Base-by-base conservation (phyloP, 2,797 vertebrate genomes). In the Brachymystax lenok region DNA sequence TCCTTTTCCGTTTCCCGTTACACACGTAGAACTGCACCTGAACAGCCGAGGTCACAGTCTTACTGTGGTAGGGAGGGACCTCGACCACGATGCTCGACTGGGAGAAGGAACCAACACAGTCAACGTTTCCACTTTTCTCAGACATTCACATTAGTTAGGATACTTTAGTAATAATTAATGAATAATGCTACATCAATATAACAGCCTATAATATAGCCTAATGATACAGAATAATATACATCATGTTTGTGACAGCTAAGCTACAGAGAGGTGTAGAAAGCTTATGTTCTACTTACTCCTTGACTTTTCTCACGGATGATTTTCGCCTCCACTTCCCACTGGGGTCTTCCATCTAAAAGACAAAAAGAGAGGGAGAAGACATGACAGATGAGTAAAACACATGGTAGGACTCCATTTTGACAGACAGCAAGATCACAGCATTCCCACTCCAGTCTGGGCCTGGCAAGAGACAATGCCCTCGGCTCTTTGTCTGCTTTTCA, bases 21-120 rank as follows among this genome's bases (percentile, higher is more conserved):
- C 98, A 99, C 87, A 99, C 96, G 83, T 97, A 98, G 92, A 98
- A 99, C 92, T 99, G 98, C 90, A 99, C 97, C 92, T 99, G 97
- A 82, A 96, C 95, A 6, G 96, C 95, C 79, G 96, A 93, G 85
- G 93, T 95, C 90, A 97, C 94, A 69, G 95, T 89, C 95, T 97
- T 98, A 87, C 97, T 98, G 93, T 99, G 97, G 94, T 99, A 99
- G 0, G 97, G 96, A 86, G 98, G 98, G 82, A 99, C 94, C 90
- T 98, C 97, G 92, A 98, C 95, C 90, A 97, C 86, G 80, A 99
- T 95, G 90, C 95, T 96, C 33, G 95, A 95, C 98, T 99, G 80
- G 80, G 64, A 80, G 40, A 79, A 24, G 76, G 19, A 56, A 7
- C 1, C 3, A 1, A 27, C 14, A 46, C 73, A 27, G 73, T 78